phyloP scores from a whole-genome alignment of 2,113 vertebrate genomes.

The Lathamus discolor region DNA sequence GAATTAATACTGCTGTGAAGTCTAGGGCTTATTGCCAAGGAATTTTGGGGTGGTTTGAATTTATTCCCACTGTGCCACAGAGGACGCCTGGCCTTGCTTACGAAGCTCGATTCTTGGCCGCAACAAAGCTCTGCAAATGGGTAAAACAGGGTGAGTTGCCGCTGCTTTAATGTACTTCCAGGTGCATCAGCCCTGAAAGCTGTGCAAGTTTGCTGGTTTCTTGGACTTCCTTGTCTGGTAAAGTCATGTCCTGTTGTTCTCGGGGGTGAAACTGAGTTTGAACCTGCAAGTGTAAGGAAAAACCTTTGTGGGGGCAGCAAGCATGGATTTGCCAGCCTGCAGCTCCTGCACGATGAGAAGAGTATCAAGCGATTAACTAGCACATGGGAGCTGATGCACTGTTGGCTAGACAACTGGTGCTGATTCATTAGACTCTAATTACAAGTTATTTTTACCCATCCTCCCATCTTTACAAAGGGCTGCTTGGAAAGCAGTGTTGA shows the following conservation, averaged over 20 bases:
- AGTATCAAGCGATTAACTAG: background rate
- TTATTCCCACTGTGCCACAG: background rate
- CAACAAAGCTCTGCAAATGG: background rate
- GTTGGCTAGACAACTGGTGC: slow-evolving; percentile 23
- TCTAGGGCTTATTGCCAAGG: background rate
- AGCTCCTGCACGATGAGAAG: background rate
- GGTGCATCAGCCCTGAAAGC: background rate
- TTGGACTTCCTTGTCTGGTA: background rate
- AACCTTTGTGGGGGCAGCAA: background rate
- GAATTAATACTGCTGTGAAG: background rate
- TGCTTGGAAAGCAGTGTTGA: background rate
- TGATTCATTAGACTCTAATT: slow-evolving; percentile 53
- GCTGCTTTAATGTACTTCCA: background rate
- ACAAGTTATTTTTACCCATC: slow-evolving; percentile 48
- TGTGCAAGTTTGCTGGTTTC: background rate
- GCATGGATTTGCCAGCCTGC: background rate
- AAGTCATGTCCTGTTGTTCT: background rate
- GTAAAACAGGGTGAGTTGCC: background rate
- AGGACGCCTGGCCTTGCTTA: background rate
- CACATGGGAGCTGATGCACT: background rate
- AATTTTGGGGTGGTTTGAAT: slow-evolving; percentile 31
- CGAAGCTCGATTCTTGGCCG: background rate
- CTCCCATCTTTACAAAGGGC: slow-evolving; percentile 8
- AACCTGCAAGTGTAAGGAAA: background rate
- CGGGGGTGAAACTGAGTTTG: background rate